A percentile compares a stretch with the other conserved stretches of the same genome.
Conservation (phyloP, 2,888 invertebrate species). For the Nesidiocoris tenuis region DNA sequence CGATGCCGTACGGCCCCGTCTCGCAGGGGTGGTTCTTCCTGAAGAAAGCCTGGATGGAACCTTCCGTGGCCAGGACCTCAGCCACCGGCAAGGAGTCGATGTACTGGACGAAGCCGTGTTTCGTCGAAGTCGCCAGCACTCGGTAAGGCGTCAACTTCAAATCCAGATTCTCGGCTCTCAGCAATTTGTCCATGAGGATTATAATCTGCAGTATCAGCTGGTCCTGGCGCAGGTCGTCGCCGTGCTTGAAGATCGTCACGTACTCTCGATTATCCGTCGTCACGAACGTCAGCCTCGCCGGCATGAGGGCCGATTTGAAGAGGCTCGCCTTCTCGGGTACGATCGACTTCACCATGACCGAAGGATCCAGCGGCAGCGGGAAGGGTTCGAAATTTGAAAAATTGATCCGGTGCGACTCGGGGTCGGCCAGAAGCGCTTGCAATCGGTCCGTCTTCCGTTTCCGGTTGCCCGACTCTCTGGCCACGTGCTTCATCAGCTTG, state of each 20-base stretch:
- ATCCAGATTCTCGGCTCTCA: slow-evolving; percentile 92
- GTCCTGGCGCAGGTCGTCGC: slow-evolving; percentile 96
- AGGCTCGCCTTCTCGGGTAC: slow-evolving; percentile 85
- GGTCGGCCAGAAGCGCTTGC: slow-evolving; percentile 77
- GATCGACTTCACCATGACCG: slow-evolving; percentile 82
- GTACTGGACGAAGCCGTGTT: slow-evolving; percentile 95
- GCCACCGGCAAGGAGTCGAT: slow-evolving; percentile 91
- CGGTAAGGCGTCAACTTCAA: slow-evolving; percentile 93
- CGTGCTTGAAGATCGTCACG: slow-evolving; percentile 95
- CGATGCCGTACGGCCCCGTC: slow-evolving; percentile 80
- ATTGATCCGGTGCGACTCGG: slow-evolving; percentile 78
- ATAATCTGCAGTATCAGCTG: slow-evolving; percentile 97
- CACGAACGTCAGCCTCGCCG: slow-evolving; percentile 83
- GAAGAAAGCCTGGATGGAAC: slow-evolving; percentile 90
- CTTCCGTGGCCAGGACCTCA: slow-evolving; percentile 82
- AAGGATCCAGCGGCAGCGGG: slow-evolving; percentile 93
- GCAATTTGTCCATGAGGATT: slow-evolving; percentile 93
- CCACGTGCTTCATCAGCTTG: slow-evolving; percentile 82
- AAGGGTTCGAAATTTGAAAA: slow-evolving; percentile 89
- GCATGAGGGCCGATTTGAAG: slow-evolving; percentile 96
- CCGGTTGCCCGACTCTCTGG: slow-evolving; percentile 86
- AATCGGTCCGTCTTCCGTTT: slow-evolving; percentile 89
- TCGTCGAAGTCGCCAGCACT: slow-evolving; percentile 92
- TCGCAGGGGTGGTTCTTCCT: slow-evolving; percentile 86
- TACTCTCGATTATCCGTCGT: slow-evolving; percentile 81